Evolutionary conservation across 1,140 invertebrate genomes (phyloP), one percentile per base, ranked within the genome.

Genomic region (Anoplophora glabripennis): DNA sequence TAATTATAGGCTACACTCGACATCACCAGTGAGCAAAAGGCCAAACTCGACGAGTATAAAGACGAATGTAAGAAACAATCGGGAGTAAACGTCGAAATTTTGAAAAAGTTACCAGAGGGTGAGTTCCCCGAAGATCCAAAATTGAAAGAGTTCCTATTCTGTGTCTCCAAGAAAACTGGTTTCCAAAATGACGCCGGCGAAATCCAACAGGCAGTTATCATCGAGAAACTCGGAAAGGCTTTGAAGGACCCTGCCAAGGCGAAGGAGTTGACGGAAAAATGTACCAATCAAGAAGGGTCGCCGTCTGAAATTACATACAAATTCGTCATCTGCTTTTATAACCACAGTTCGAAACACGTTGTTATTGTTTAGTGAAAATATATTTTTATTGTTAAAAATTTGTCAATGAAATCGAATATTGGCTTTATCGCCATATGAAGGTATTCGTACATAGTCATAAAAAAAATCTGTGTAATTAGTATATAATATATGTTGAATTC

Each of bases 161-260:
- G 78, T 42, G 75, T 79, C 67, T 77, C 78, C 59, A 66, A 76
- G 62, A 77, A 77, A 49, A 55, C 74, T 12, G 76, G 73, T 9
- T 73, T 79, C 10, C 33, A 77, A 4, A 64, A 66, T 34, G 53
- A 66, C 4, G 72, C 77, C 49, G 76, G 71, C 3, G 73, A 79
- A 42, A 34, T 78, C 8, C 77, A 77, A 53, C 54, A 67, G 0
- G 77, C 77, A 10, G 70, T 71, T 4, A 71, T 78, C 7, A 41
- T 76, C 11, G 44, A 71, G 0, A 79, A 80, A 59, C 48, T 78
- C 12, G 72, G 74, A 1, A 41, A 58, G 9, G 75, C 72, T 12
- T 62, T 78, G 0, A 72, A 78, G 12, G 76, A 78, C 34, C 54
- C 47, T 1, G 54, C 55, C 7, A 42, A 37, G 1, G 46, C 53